Base-by-base conservation (phyloP, 2,797 vertebrate species). In the Champsocephalus esox region DNA sequence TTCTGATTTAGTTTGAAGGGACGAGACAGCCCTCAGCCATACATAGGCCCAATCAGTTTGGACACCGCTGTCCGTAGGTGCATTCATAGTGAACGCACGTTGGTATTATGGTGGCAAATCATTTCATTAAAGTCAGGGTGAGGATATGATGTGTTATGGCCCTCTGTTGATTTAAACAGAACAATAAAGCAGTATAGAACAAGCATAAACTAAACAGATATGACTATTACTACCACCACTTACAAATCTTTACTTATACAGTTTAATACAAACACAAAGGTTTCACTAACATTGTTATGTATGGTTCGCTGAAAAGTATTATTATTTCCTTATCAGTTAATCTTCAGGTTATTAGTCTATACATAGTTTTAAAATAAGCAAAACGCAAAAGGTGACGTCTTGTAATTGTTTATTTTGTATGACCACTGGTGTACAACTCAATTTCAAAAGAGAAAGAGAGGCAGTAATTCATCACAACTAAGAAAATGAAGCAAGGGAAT, bases 1-100 rank as follows among this genome's bases (percentile, higher is more conserved):
- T 74, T 67, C 17, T 45, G 52, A 70, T 70, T 62, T 66, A 5
- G 55, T 72, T 66, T 75, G 66, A 65, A 62, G 34, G 60, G 24
- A 60, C 12, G 10, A 45, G 44, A 82, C 72, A 66, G 50, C 10
- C 12, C 2, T 52, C 32, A 28, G 52, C 14, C 9, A 7, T n/a
- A 7, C 12, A 63, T 32, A 66, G 63, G 56, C 48, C 44, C 54
- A 57, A 54, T 61, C 13, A 38, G 21, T 71, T 55, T 21, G 44
- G 38, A 72, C 28, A 52, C 17, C 12, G 34, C 10, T 44, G 16
- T 32, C 59, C 1, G 16, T 1, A 9, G 12, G 24, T 52, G 10
- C 28, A 59, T 12, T 61, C n/a, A 49, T 12, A 59, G 17, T 60
- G 17, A 38, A 52, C 12, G 9, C 12, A 52, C 62, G 62, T 17